Base-by-base conservation (phyloP, 2,888 invertebrate genomes). In the Pseudoips prasinana region DNA sequence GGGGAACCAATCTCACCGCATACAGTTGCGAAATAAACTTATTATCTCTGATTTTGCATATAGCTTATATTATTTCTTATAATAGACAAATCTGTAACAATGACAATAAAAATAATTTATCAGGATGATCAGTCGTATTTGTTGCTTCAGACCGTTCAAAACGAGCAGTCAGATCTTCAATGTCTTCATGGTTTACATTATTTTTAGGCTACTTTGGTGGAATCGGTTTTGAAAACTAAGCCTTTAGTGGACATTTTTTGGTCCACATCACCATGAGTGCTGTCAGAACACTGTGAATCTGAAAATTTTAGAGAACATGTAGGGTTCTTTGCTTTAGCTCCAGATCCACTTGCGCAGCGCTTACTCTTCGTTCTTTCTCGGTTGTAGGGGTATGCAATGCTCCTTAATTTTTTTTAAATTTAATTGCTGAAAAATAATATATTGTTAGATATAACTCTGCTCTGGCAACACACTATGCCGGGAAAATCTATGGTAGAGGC, bases 291-390 rank as follows among this genome's bases (percentile, higher is more conserved):
- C 23, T 18, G 29, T 11, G 29, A 26, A 19, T 33, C 29, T 39
- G 33, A 30, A 39, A 6, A 24, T 14, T 10, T 39, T 33, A 22
- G 26, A 39, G 17, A 33, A 39, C 17, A 39, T 23, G 25, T 38
- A 38, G 25, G 23, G 34, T 33, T 18, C 27, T 27, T 27, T 14
- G 24, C 29, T 9, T 33, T 31, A 31, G 31, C 24, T 24, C 31
- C 31, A 31, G 24, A 23, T 31, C 31, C 24, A 31, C 31, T 31
- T 14, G 14, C 14, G 14, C 14, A 14, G 5, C 14, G 14, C 8
- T 27, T 19, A 9, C 14, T 14, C 14, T 14, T 14, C 14, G 14
- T 5, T 28, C 17, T 24, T 4, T 34, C 24, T 34, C 25, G 23
- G 4, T 33, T 33, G 22, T 23, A 33, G 18, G 33, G 9, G 19